Conservation (phyloP, 2,113 vertebrate species). For the Tinamus guttatus region DNA sequence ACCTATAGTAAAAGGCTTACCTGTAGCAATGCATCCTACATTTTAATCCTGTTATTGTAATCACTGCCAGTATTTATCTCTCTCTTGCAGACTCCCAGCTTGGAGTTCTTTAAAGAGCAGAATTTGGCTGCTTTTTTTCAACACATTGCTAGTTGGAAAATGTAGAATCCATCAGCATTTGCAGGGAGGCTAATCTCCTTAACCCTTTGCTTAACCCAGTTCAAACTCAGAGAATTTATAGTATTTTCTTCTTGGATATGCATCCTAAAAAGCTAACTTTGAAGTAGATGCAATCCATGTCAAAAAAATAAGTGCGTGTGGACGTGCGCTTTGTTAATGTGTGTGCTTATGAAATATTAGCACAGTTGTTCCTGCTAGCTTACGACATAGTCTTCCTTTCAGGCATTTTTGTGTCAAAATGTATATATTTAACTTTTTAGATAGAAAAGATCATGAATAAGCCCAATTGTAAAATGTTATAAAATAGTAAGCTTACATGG, state of each 20-base stretch:
- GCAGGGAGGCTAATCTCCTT: conserved; percentile 72
- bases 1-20: conserved; percentile 49
- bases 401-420: background rate
- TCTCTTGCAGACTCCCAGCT: conserved; percentile 80
- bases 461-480: background rate
- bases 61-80: conserved; percentile 87
- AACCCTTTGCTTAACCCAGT: conserved; percentile 58
- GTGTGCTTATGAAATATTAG: background rate
- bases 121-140: conserved; percentile 81
- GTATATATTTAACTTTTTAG: background rate
- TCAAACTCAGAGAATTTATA: conserved; percentile 17
- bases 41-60: conserved; percentile 84
- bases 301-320: background rate
- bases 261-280: background rate
- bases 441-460: background rate
- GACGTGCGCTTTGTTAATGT: background rate
- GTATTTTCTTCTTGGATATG: background rate
- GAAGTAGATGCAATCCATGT: background rate
- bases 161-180: conserved; percentile 62
- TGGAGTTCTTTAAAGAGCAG: conserved; percentile 84
- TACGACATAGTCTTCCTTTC: background rate
- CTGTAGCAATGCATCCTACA: conserved; percentile 48
- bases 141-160: conserved; percentile 71
- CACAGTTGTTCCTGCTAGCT: background rate
- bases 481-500: background rate